Evolutionary conservation across 2,113 vertebrate species (phyloP), one percentile per base, ranked within the genome.

Genomic region (Smithornis capensis): DNA sequence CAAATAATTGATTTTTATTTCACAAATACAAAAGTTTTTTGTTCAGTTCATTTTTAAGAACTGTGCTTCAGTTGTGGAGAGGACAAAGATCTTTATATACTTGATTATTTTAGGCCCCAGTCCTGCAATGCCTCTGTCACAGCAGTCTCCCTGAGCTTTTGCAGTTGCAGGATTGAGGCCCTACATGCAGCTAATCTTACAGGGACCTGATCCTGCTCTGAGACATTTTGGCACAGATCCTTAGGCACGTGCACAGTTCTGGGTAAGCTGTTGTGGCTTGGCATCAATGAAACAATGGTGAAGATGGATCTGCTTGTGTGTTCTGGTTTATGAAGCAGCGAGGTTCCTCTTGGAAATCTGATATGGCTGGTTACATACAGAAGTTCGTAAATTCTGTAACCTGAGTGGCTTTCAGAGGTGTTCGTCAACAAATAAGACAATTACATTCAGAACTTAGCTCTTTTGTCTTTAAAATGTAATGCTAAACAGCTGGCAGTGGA

Each of bases 1-100:
- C 44, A 44, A 73, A 94, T 5, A 95, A 91, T 38, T 79, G 37
- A 84, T 94, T 91, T 92, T 87, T 87, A 82, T 95, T 92, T 89
- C 78, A 69, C 57, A 85, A 79, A 76, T 68, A 73, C 67, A 91
- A 1, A 71, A 79, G 50, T 83, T 78, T 69, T 77, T 77, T 92
- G 53, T 91, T 52, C 68, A 6, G 5, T 71, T 92, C 45, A 12
- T 81, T 90, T 93, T 89, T 94, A 95, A 91, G 82, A 87, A 91
- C 70, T 83, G 65, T 68, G 49, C 59, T 65, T 94, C 56, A 74
- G 64, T 55, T 83, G 50, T 77, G 71, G 59, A 70, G 55, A 74
- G 42, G 63, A 91, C 83, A 71, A 64, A 92, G 69, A 38, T 95
- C 67, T 87, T 89, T 62, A 70, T 78, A 68, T 56, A n/a, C 22